Conservation (phyloP, 2,888 invertebrate genomes). For the Drosophila anomelani region DNA sequence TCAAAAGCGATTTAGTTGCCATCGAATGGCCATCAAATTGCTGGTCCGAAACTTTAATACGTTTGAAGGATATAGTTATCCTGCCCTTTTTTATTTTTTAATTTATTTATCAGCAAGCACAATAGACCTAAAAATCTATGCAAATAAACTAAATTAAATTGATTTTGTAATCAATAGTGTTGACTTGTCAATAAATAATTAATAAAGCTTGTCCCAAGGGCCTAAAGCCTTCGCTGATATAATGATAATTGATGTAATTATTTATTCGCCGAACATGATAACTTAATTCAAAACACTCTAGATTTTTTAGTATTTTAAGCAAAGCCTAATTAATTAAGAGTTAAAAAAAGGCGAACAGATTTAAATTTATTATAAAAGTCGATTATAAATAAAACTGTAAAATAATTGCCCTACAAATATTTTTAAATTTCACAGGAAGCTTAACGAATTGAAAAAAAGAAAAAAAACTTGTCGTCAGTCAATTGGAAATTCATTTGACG, state of each 20-base stretch:
- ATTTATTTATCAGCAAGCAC: no score
- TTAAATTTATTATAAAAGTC: background rate
- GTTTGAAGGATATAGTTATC: background rate
- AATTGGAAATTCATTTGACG: background rate
- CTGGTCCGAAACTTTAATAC: conserved; percentile 12
- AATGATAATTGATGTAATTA: background rate
- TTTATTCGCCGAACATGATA: background rate
- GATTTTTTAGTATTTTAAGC: background rate
- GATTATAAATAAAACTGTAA: background rate
- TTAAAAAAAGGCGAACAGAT: background rate
- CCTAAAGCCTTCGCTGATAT: background rate
- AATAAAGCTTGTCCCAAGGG: background rate
- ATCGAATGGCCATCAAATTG: conserved; percentile 18
- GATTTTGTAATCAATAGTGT: background rate
- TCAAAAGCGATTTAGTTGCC: conserved; percentile 48
- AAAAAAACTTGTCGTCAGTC: background rate
- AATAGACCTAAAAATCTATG: no score
- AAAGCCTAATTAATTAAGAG: background rate
- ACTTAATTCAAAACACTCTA: background rate
- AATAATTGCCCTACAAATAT: background rate
- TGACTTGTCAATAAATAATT: background rate
- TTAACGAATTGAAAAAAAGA: background rate
- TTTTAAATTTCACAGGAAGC: background rate
- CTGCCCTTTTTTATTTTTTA: no score
- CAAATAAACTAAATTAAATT: background rate